A percentile compares a stretch with the other conserved stretches of the same genome.
These are phyloP conservation scores for Psilopsiagon aymara DNA, from an alignment of 2,113 vertebrate genomes.

Conservation along the genomic window DNA sequence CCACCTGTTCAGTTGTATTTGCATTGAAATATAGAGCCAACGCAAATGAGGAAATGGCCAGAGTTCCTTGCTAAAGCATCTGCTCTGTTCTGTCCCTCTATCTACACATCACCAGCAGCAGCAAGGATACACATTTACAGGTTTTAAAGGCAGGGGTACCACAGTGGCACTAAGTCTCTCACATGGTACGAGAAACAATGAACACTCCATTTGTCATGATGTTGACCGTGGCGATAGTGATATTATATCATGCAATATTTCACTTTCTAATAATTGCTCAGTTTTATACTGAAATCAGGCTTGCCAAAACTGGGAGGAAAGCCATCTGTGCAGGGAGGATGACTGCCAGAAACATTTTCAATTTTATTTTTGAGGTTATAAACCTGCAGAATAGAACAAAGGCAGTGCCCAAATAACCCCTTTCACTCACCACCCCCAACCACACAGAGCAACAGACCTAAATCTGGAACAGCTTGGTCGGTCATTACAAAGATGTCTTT, in stretches of 20 bases:
- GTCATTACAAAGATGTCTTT: conserved; percentile 39
- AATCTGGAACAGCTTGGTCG: background rate
- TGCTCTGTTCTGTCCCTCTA: conserved; percentile 33
- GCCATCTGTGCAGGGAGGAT: conserved; percentile 41
- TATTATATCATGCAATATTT: conserved; percentile 58
- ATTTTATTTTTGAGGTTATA: conserved; percentile 60
- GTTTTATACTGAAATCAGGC: conserved; percentile 52
- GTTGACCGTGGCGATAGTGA: background rate
- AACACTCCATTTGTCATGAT: conserved; percentile 29
- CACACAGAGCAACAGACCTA: conserved; percentile 1
- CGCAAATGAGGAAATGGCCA: conserved; percentile 62
- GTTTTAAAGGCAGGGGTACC: conserved; percentile 43
- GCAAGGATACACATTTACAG: conserved; percentile 33
- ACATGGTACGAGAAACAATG: background rate
- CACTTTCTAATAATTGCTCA: conserved; percentile 71
- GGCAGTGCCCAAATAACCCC: conserved; percentile 24
- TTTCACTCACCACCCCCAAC: conserved; percentile 3
- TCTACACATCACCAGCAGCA: conserved; percentile 30
- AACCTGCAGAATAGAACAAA: conserved; percentile 54
- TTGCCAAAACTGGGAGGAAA: conserved; percentile 64
- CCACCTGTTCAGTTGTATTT: conserved; percentile 67
- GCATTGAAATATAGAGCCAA: conserved; percentile 64
- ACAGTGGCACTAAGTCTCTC: conserved; percentile 35
- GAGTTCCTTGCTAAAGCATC: conserved; percentile 61
- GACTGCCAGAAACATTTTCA: conserved; percentile 53